Conservation (phyloP, 2,113 vertebrate genomes). For the Ailurus styani region DNA sequence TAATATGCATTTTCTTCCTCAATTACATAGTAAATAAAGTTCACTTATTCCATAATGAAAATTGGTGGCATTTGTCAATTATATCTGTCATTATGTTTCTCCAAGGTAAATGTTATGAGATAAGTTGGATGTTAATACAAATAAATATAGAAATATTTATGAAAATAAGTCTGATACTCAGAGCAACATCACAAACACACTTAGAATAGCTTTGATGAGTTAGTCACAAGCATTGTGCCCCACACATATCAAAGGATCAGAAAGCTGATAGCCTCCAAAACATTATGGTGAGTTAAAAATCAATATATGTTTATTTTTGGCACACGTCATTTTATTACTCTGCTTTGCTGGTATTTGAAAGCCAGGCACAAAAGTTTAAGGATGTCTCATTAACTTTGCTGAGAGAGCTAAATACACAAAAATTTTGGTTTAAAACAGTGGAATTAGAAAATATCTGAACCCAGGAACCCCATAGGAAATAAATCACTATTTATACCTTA, state of each 20-base stretch:
- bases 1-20: not conserved
- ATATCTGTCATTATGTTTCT: not conserved
- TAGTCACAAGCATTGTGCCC: not conserved
- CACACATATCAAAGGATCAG: not conserved
- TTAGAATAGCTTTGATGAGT: not conserved
- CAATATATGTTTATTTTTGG: slow-evolving; percentile 21
- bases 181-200: not conserved
- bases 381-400: not conserved
- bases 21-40: not conserved
- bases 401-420: not conserved
- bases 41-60: not conserved
- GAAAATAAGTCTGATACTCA: not conserved
- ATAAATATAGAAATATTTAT: slow-evolving; percentile 22
- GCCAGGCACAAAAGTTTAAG: slow-evolving; percentile 9
- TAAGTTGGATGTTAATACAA: not conserved
- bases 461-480: not conserved
- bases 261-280: not conserved
- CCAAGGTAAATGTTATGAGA: not conserved
- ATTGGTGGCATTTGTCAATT: not conserved
- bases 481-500: not conserved
- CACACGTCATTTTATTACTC: not conserved
- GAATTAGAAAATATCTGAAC: not conserved
- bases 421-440: not conserved
- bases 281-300: slow-evolving; percentile 23
- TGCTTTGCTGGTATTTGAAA: slow-evolving; percentile 30